Evolutionary conservation across 1,140 invertebrate genomes (phyloP), one percentile per base, ranked within the genome.

Genomic region (Drosophila mayri): DNA sequence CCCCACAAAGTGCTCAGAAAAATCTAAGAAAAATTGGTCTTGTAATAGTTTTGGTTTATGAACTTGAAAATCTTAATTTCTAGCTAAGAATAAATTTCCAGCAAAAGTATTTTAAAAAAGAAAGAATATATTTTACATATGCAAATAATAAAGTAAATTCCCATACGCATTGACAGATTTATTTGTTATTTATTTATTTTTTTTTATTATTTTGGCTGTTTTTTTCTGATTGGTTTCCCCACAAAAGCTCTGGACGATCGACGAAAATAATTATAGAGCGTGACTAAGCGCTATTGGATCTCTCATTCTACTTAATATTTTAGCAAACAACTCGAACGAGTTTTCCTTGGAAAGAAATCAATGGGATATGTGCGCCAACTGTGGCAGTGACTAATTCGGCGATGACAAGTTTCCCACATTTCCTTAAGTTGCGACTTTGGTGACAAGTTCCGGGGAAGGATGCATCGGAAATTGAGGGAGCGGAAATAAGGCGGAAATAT

Each of bases 221-320:
- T 55, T 4, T 12, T 8, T 57, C 4, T 41, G n/a, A 18, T 58
- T 25, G 62, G 14, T 35, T 64, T n/a, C 14, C 16, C 8, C 11
- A 11, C 10, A 25, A 61, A 43, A 43, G 30, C 46, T 64, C 59
- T 22, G 12, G 12, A n/a, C 59, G 50, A 35, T 72, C 54, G 20
- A 9, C 32, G 25, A 59, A 61, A 43, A 63, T 30, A 43, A n/a
- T 37, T 41, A 16, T 20, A 38, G 44, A 57, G 35, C 20, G 11
- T 44, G 28, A 57, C 62, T 70, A 67, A 70, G 62, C 22, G 20
- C 32, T 22, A 68, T 52, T 68, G 62, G 16, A 43, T 52, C 30
- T 65, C 37, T 10, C 66, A 28, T 12, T 25, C 28, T 7, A 30
- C 25, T 55, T 11, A 22, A 38, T 25, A 38, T 28, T 44, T 52